Conservation (phyloP, 1,140 invertebrate species). For the Achroia grisella region DNA sequence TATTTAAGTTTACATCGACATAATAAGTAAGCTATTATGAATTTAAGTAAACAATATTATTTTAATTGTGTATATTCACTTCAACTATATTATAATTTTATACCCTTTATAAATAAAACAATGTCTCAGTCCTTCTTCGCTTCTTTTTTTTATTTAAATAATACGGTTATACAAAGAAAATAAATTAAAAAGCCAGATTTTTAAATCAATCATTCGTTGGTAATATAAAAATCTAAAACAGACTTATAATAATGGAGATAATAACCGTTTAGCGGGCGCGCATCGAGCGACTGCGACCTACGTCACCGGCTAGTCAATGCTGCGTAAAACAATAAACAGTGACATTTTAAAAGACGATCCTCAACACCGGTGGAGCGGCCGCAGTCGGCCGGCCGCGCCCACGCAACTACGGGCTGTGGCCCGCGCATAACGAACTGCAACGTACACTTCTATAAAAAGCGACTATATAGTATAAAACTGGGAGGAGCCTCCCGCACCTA, state of each 20-base stretch:
- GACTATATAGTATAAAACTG: conserved; percentile 67
- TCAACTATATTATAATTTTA: conserved; percentile 30
- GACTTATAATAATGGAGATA: conserved; percentile 56
- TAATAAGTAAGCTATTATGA: conserved; percentile 45
- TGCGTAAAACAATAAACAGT: no score
- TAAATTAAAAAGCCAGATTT: conserved; percentile 70
- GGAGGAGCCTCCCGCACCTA: conserved; percentile 61
- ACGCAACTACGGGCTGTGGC: no score
- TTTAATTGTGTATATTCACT: conserved; percentile 23
- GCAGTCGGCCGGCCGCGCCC: background rate
- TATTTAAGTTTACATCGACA: conserved; percentile 61
- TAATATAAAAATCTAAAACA: conserved; percentile 73
- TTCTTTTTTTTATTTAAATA: conserved; percentile 65
- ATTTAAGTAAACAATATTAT: conserved; percentile 50
- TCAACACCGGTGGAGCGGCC: background rate
- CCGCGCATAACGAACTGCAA: conserved; percentile 14
- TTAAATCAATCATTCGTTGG: conserved; percentile 68
- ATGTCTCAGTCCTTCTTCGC: conserved; percentile 64
- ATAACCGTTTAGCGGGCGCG: conserved; percentile 22
- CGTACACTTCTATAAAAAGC: conserved; percentile 59
- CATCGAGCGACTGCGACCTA: conserved; percentile 6
- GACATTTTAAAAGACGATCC: no score
- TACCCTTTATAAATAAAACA: conserved; percentile 61
- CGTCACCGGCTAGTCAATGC: background rate
- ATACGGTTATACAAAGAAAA: conserved; percentile 71